These are phyloP conservation scores for Percopsis transmontana DNA, from an alignment of 2,113 vertebrate species.

Conservation along the genomic window DNA sequence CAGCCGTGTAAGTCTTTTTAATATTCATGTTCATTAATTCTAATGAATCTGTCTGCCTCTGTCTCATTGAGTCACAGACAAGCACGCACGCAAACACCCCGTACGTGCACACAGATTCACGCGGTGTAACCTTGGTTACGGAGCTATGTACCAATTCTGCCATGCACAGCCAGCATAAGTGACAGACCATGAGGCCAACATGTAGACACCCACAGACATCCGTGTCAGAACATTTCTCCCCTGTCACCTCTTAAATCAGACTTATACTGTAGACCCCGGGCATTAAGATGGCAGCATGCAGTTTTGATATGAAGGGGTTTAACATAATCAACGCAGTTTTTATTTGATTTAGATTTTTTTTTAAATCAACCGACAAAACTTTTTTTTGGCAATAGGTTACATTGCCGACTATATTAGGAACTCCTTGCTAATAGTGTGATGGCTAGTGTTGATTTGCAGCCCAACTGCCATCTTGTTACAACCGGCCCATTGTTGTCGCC, in stretches of 20 bases:
- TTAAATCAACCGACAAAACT: no score
- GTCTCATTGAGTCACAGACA: background rate
- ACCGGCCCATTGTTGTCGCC: background rate
- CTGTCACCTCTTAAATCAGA: no score
- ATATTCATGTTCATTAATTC: no score
- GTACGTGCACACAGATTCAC: background rate
- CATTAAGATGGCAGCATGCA: background rate
- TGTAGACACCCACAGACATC: conserved; percentile 28
- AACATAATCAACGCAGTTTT: no score
- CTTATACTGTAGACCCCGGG: no score
- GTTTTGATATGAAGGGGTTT: background rate
- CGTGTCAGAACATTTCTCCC: no score
- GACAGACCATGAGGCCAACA: conserved; percentile 17
- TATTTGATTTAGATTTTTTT: no score
- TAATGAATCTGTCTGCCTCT: no score
- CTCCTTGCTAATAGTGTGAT: no score
- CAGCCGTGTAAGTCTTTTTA: no score
- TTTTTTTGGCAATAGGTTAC: no score
- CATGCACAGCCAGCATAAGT: conserved; percentile 2
- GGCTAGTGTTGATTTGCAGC: background rate
- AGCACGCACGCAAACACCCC: background rate
- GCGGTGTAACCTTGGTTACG: conserved; percentile 31
- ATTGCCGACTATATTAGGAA: no score
- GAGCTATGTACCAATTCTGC: conserved; percentile 34
- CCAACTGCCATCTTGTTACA: background rate